Evolutionary conservation across 2,888 invertebrate species (phyloP).

Genomic region (Rhyacophila evoluta): DNA sequence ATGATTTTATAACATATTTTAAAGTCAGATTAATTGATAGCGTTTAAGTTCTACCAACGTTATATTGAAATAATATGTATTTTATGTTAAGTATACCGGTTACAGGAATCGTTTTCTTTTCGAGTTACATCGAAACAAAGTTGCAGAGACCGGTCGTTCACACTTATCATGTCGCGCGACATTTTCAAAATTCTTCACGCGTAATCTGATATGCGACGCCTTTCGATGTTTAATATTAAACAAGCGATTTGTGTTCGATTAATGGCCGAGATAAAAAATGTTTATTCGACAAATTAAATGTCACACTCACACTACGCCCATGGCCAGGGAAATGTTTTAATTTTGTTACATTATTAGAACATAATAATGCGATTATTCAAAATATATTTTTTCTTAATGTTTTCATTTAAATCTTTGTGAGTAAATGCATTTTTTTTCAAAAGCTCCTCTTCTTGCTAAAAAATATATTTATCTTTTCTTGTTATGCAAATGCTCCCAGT

Average conservation of each 20-base stretch:
- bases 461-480: too few relatives aligned
- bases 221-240: constrained; percentile 44
- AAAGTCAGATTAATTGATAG: too few relatives aligned
- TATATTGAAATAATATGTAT: too few relatives aligned
- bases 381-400: neutral
- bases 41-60: too few relatives aligned
- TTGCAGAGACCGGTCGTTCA: constrained; percentile 13
- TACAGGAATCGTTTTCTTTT: neutral
- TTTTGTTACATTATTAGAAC: neutral
- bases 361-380: neutral
- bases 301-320: constrained; percentile 29
- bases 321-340: constrained; percentile 32
- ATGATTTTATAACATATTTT: too few relatives aligned
- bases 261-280: constrained; percentile 39
- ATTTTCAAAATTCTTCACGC: constrained; percentile 48
- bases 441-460: too few relatives aligned
- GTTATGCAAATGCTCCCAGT: too few relatives aligned
- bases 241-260: constrained; percentile 49
- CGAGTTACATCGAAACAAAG: neutral
- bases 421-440: too few relatives aligned
- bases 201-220: constrained; percentile 48
- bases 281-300: constrained; percentile 37
- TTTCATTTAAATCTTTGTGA: too few relatives aligned
- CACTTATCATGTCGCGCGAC: constrained; percentile 32
- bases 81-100: constrained; percentile 2